phyloP scores from a whole-genome alignment of 2,113 vertebrate genomes.

The Carollia perspicillata region DNA sequence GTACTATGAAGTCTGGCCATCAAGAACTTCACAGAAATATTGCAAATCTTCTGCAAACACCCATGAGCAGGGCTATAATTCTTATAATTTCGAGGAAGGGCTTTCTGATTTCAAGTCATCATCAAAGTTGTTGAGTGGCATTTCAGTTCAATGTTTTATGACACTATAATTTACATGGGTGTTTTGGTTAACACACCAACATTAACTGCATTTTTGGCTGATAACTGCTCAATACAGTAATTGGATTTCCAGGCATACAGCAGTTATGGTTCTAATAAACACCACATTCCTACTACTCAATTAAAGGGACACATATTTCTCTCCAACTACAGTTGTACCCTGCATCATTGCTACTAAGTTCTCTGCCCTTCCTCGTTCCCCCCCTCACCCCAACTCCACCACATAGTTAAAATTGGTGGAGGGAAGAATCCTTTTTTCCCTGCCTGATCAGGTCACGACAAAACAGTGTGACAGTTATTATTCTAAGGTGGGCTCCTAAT shows the following conservation, averaged over 20 bases:
- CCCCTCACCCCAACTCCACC: background rate
- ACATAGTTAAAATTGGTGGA: background rate
- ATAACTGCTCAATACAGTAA: background rate
- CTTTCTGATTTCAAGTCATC: background rate
- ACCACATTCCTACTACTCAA: background rate
- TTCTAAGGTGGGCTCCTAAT: background rate
- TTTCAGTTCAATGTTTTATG: background rate
- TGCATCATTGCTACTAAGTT: too few relatives aligned
- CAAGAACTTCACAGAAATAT: background rate
- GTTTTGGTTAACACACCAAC: background rate
- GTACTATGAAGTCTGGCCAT: background rate
- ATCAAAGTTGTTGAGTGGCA: background rate
- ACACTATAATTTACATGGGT: background rate
- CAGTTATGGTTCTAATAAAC: background rate
- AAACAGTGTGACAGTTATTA: background rate
- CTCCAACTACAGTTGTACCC: background rate
- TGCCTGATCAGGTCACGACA: too few relatives aligned
- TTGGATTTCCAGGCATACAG: background rate
- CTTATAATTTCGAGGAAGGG: background rate
- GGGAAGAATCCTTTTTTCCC: too few relatives aligned
- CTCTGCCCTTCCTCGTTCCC: background rate
- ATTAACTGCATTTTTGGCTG: background rate
- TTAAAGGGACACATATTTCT: background rate
- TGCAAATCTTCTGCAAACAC: background rate
- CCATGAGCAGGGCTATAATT: background rate